Evolutionary conservation across 2,113 vertebrate species (phyloP).

Genomic region (Cinclus cinclus): DNA sequence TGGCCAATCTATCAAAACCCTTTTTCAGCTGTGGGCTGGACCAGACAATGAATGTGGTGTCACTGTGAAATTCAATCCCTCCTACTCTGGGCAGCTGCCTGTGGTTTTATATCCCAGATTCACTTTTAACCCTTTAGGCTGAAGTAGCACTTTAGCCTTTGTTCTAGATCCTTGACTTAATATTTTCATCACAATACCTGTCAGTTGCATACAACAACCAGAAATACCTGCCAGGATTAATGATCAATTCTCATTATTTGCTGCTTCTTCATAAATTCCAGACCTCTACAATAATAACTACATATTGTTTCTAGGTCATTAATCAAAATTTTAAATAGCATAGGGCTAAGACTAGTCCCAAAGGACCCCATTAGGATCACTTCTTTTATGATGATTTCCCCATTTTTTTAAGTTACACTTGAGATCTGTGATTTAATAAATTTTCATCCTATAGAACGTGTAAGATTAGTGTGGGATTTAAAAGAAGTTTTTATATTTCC

Average conservation of each 20-base stretch:
- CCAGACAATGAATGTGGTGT: background rate
- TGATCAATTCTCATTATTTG: background rate
- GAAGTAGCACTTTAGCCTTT: background rate
- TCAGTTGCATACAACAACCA: background rate
- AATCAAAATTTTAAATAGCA: background rate
- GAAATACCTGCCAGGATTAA: background rate
- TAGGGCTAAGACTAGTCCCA: background rate
- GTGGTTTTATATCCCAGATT: background rate
- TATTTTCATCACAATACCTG: background rate
- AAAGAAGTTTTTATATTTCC: background rate
- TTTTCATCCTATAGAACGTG: background rate
- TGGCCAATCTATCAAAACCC: background rate
- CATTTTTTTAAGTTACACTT: slow-evolving; percentile 1
- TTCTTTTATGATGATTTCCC: background rate
- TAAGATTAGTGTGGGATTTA: background rate
- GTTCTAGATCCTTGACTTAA: background rate
- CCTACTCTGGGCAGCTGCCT: background rate
- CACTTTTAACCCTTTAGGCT: background rate
- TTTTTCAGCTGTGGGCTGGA: background rate
- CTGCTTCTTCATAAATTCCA: background rate
- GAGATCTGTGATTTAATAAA: background rate
- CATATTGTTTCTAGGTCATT: slow-evolving; percentile 38
- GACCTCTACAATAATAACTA: background rate
- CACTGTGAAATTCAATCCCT: background rate
- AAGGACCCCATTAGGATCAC: background rate